Evolutionary conservation across 1,140 invertebrate species (phyloP).

Genomic region (Anagrus nilaparvatae): DNA sequence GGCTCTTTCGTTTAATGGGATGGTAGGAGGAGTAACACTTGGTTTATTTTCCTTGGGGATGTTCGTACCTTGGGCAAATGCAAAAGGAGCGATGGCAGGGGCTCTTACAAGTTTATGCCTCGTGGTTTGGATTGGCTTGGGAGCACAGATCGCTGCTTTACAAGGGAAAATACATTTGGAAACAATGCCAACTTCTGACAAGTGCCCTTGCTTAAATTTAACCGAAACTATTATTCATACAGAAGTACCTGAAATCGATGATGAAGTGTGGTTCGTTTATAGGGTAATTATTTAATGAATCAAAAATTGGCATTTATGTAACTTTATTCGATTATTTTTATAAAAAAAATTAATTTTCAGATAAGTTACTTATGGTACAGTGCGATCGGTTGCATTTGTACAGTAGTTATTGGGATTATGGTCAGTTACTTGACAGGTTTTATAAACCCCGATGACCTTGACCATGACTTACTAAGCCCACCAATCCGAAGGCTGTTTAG

Average conservation of each 20-base stretch:
- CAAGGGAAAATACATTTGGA: slow-evolving; percentile 38
- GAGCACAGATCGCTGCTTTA: slow-evolving; percentile 52
- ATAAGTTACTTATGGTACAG: slow-evolving; percentile 70
- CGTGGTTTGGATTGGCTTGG: slow-evolving; percentile 64
- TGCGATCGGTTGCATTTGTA: slow-evolving; percentile 61
- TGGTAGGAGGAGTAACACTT: slow-evolving; percentile 75
- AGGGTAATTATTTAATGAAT: slow-evolving; percentile 18
- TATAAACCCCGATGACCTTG: slow-evolving; percentile 43
- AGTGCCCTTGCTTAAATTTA: slow-evolving; percentile 40
- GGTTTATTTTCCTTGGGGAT: slow-evolving; percentile 81
- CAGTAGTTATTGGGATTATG: slow-evolving; percentile 58
- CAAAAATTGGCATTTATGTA: neutral
- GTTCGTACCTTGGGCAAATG: slow-evolving; percentile 77
- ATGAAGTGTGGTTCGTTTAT: slow-evolving; percentile 24
- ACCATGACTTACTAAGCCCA: slow-evolving; percentile 46
- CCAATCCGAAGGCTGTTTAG: slow-evolving; percentile 34
- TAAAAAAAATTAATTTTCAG: slow-evolving; percentile 30
- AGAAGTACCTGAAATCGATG: neutral
- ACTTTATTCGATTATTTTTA: slow-evolving; percentile 1
- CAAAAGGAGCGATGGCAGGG: slow-evolving; percentile 61
- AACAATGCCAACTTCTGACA: slow-evolving; percentile 36
- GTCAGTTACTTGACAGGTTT: slow-evolving; percentile 59
- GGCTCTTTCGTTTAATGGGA: slow-evolving; percentile 77
- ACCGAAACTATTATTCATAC: slow-evolving; percentile 5
- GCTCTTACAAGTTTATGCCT: slow-evolving; percentile 49